phyloP scores from a whole-genome alignment of 2,113 vertebrate genomes.

The Apaloderma vittatum region DNA sequence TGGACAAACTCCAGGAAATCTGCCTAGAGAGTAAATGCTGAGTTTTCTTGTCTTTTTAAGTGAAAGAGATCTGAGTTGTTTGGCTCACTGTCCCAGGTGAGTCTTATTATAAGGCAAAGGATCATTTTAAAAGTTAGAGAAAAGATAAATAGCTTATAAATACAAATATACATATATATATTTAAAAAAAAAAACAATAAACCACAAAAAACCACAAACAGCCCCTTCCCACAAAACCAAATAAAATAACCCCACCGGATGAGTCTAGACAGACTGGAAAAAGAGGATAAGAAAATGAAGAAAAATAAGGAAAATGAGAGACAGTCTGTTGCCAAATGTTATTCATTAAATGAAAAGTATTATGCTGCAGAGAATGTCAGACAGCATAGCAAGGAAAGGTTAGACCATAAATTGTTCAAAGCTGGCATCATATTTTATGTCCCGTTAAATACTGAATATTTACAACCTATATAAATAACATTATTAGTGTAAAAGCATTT shows the following conservation, averaged over 20 bases:
- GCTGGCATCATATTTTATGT: background rate
- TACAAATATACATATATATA: background rate
- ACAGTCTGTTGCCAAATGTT: background rate
- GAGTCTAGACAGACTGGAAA: background rate
- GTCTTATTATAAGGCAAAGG: conserved; percentile 2
- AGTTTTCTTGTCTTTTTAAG: conserved; percentile 30
- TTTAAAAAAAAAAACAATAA: background rate
- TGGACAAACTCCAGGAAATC: conserved; percentile 62
- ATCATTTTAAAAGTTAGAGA: conserved; percentile 24
- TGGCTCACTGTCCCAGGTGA: background rate
- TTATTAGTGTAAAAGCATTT: conserved; percentile 5
- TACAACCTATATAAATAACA: background rate
- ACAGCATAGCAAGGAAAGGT: background rate
- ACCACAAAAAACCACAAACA: background rate
- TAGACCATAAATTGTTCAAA: background rate
- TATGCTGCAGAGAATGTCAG: background rate
- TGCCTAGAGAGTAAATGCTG: conserved; percentile 42
- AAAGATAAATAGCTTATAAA: background rate
- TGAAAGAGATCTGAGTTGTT: background rate
- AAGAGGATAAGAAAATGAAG: background rate
- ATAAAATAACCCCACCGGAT: background rate
- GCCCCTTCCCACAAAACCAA: background rate
- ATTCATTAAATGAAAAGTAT: conserved; percentile 34
- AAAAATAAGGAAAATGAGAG: conserved; percentile 18
- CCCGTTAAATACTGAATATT: background rate